Evolutionary conservation across 2,113 vertebrate species (phyloP).

Genomic region (Sceloporus undulatus): DNA sequence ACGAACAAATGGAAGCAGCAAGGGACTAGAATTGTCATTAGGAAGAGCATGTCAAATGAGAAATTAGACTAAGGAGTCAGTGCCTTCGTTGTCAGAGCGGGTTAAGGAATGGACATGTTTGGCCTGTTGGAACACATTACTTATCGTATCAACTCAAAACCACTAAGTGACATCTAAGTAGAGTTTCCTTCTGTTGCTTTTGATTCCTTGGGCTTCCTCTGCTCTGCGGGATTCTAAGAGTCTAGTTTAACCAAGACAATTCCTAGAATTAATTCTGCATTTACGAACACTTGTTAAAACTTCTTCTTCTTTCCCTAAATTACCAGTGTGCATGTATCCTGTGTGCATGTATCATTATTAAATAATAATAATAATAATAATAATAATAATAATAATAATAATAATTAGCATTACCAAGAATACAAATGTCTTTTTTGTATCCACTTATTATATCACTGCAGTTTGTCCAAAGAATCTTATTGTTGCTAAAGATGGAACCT

Average conservation of each 20-base stretch:
- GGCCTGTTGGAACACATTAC: slow-evolving; percentile 25
- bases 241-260: not conserved
- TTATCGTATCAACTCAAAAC: not conserved
- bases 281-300: not conserved
- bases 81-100: slow-evolving; percentile 49
- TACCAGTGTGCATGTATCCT: not conserved
- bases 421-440: too few relatives aligned
- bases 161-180: not conserved
- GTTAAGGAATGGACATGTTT: slow-evolving; percentile 17
- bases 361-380: not conserved
- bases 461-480: too few relatives aligned
- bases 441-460: too few relatives aligned
- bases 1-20: slow-evolving; percentile 61
- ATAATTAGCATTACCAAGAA: too few relatives aligned
- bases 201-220: not conserved
- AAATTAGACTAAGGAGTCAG: slow-evolving; percentile 19
- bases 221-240: not conserved
- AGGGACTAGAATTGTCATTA: slow-evolving; percentile 59
- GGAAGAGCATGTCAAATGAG: slow-evolving; percentile 45
- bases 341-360: too few relatives aligned
- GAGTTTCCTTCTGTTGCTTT: not conserved
- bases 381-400: too few relatives aligned
- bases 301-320: not conserved
- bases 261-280: slow-evolving; percentile 5
- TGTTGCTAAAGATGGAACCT: too few relatives aligned